Evolutionary conservation across 2,797 vertebrate species (phyloP).

Genomic region (Diglossa cyanea): DNA sequence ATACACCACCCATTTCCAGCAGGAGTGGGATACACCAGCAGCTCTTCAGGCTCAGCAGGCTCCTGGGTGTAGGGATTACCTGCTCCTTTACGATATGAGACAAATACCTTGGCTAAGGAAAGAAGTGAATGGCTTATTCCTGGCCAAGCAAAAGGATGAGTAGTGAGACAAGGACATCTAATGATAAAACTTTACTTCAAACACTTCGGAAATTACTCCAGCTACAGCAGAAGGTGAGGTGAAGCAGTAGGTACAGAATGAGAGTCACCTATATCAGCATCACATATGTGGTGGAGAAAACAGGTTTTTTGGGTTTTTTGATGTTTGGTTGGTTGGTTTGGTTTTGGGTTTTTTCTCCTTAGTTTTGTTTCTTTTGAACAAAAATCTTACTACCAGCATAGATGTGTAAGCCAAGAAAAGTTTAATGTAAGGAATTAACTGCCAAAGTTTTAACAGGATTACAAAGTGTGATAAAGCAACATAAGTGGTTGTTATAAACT

Average conservation of each 20-base stretch:
- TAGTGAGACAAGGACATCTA: background rate
- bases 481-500: background rate
- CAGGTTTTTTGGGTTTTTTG: background rate
- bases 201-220: background rate
- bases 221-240: background rate
- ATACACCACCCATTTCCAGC: background rate
- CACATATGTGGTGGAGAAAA: background rate
- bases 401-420: background rate
- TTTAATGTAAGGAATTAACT: background rate
- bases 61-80: background rate
- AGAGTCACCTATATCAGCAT: background rate
- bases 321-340: accelerated
- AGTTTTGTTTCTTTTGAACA: background rate
- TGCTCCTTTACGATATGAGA: accelerated
- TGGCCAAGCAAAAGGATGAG: background rate
- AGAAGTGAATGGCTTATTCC: background rate
- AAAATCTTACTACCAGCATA: background rate
- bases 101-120: background rate
- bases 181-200: background rate
- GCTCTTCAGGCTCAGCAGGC: background rate
- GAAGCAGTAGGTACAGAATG: background rate
- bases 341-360: background rate
- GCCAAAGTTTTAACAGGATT: background rate
- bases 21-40: background rate
- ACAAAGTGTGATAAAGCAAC: background rate